Evolutionary conservation across 1,140 invertebrate species (phyloP).

Genomic region (Hypsibius dujardini): DNA sequence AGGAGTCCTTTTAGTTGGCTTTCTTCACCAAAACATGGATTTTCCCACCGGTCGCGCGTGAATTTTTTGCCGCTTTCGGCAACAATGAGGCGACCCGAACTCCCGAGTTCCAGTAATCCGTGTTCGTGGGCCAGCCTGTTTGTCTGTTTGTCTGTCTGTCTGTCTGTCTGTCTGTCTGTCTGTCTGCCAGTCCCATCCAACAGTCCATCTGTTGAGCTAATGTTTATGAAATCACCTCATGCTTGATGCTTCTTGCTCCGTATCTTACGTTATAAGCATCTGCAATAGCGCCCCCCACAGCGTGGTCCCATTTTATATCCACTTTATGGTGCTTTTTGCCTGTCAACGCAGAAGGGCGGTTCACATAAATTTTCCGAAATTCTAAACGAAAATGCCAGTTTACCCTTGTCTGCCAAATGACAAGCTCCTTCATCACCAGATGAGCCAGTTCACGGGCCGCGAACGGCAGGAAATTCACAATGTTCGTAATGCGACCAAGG

Average conservation of each 20-base stretch:
- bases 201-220: not conserved
- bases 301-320: slow-evolving; percentile 62
- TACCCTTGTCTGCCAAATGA: slow-evolving; percentile 46
- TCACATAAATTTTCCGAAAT: not conserved
- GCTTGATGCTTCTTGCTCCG: slow-evolving; percentile 73
- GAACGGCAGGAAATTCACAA: slow-evolving; percentile 82
- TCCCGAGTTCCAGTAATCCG: slow-evolving; percentile 37
- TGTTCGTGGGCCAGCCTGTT: slow-evolving; percentile 49
- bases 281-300: slow-evolving; percentile 58
- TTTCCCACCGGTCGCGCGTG: not conserved
- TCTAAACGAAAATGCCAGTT: not conserved
- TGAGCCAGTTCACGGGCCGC: slow-evolving; percentile 59
- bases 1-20: not conserved
- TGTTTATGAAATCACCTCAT: slow-evolving; percentile 43
- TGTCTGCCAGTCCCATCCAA: not conserved
- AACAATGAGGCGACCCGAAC: slow-evolving; percentile 24
- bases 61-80: slow-evolving; percentile 12
- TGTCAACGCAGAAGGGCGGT: not conserved
- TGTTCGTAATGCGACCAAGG: slow-evolving; percentile 79
- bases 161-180: too few species aligned
- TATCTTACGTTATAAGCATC: slow-evolving; percentile 82
- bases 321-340: slow-evolving; percentile 57
- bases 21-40: not conserved
- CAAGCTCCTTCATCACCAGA: slow-evolving; percentile 58
- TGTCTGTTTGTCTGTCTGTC: too few species aligned